These are phyloP conservation scores for Lepidonotus clava DNA, from an alignment of 2,888 invertebrate species.

Conservation along the genomic window DNA sequence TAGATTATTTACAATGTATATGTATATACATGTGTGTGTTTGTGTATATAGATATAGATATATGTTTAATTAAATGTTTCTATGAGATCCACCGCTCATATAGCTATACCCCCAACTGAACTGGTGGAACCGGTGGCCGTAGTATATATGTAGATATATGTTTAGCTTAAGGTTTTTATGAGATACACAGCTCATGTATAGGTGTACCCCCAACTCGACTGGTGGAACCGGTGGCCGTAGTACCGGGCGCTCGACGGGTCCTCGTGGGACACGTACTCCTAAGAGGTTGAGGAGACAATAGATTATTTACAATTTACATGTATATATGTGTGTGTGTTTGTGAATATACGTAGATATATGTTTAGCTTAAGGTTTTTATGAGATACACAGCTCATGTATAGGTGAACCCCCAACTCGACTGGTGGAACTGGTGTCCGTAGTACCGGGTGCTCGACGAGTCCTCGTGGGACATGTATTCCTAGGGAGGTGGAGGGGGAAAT, in stretches of 20 bases:
- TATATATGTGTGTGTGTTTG: too few species aligned
- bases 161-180: too few species aligned
- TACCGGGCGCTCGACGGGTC: neutral
- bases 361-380: too few species aligned
- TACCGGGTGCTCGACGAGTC: neutral
- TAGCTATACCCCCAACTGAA: neutral
- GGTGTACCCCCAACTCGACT: neutral
- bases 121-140: conserved; percentile 20
- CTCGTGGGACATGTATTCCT: neutral
- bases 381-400: conserved; percentile 3
- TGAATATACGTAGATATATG: too few species aligned
- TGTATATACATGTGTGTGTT: too few species aligned
- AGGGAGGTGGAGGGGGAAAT: too few species aligned
- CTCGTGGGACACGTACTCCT: conserved; percentile 26
- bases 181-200: conserved; percentile 3
- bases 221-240: conserved; percentile 30
- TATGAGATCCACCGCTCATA: too few species aligned
- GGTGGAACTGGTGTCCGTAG: conserved; percentile 27
- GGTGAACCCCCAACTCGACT: neutral
- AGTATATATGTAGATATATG: too few species aligned
- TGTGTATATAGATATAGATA: too few species aligned
- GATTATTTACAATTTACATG: too few species aligned
- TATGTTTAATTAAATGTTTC: too few species aligned
- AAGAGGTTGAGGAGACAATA: neutral
- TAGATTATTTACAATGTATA: too few species aligned